Conservation (phyloP, 2,797 vertebrate genomes). For the Epinephelus malabaricus region DNA sequence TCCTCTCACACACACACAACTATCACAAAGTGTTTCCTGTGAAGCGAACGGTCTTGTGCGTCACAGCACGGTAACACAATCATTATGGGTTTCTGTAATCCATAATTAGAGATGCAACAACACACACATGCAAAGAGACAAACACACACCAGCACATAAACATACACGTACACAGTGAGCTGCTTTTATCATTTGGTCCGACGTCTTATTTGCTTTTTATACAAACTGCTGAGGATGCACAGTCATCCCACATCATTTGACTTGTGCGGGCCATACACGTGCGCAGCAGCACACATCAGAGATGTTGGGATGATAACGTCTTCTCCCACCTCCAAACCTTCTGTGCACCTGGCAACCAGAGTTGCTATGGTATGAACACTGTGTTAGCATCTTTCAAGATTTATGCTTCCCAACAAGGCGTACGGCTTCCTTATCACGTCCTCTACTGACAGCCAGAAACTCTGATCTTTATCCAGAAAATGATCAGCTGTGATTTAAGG, state of each 20-base stretch:
- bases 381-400: constrained; percentile 42
- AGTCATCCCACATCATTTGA: constrained; percentile 60
- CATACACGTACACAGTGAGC: constrained; percentile 27
- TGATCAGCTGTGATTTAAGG: not conserved
- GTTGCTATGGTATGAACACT: constrained; percentile 17
- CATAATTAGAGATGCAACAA: constrained; percentile 76
- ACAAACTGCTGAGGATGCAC: constrained; percentile 60
- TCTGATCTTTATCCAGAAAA: not conserved
- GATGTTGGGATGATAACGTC: constrained; percentile 23
- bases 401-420: constrained; percentile 8
- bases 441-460: constrained; percentile 11
- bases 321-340: constrained; percentile 37
- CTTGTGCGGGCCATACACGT: constrained; percentile 64
- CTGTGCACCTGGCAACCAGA: constrained; percentile 65
- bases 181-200: constrained; percentile 55
- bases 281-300: constrained; percentile 69
- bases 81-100: constrained; percentile 77
- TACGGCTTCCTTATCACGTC: constrained; percentile 15
- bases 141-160: constrained; percentile 41
- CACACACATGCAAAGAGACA: constrained; percentile 51
- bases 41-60: constrained; percentile 64
- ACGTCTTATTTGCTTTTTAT: constrained; percentile 57
- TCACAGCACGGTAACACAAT: constrained; percentile 73
- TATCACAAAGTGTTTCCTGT: constrained; percentile 64
- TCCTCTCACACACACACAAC: constrained; percentile 30